phyloP scores from a whole-genome alignment of 2,113 vertebrate species.

The Struthidea cinerea region DNA sequence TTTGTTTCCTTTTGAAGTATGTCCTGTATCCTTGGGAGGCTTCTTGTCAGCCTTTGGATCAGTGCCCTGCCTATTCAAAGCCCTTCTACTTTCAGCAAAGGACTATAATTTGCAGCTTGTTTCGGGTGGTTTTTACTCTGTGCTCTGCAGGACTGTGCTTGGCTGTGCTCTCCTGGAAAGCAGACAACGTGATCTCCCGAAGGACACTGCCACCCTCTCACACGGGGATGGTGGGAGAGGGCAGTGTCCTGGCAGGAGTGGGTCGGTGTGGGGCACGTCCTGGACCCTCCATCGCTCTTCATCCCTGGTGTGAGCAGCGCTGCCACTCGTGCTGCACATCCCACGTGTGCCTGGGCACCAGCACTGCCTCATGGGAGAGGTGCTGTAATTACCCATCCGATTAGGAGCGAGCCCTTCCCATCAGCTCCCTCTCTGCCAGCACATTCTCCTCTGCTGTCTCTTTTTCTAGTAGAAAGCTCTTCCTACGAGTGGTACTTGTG shows the following conservation, averaged over 20 bases:
- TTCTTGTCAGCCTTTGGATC: neutral
- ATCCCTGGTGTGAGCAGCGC: neutral
- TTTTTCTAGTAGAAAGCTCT: slow-evolving; percentile 42
- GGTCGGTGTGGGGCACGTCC: neutral
- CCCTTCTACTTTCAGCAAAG: neutral
- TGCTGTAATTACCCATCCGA: neutral
- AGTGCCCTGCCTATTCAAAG: neutral
- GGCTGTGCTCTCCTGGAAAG: neutral
- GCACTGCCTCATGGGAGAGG: fast-evolving
- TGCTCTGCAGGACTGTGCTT: neutral
- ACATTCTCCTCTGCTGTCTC: slow-evolving; percentile 21
- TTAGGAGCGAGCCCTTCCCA: neutral
- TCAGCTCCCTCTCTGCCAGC: neutral
- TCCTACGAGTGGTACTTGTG: slow-evolving; percentile 27
- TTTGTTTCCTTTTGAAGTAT: neutral
- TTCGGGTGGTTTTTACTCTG: neutral
- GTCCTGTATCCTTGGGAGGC: neutral
- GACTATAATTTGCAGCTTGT: neutral
- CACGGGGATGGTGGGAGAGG: neutral
- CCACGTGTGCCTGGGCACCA: neutral
- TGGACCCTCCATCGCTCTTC: neutral
- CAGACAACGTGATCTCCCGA: fast-evolving
- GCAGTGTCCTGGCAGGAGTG: fast-evolving
- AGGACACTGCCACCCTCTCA: fast-evolving
- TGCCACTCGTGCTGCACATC: neutral